Percentiles rank a stretch among this genome's conserved stretches.
Conservation (phyloP, 2,888 invertebrate species). For the Mayetiola destructor region DNA sequence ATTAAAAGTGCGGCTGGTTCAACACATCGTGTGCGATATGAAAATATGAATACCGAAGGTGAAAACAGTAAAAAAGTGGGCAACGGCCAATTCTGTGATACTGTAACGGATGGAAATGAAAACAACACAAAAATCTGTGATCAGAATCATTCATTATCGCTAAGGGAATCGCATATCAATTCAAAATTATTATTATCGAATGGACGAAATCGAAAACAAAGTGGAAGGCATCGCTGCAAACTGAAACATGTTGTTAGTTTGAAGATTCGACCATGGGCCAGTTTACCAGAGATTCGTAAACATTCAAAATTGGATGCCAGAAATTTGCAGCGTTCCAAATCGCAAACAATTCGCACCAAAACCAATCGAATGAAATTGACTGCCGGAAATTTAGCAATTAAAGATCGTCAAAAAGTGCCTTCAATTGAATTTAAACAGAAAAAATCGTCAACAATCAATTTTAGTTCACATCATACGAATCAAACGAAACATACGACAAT, state of each 20-base stretch:
- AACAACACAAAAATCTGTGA: neutral
- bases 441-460: neutral
- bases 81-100: neutral
- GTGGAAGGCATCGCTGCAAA: neutral
- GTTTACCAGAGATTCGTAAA: slow-evolving; percentile 31
- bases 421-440: neutral
- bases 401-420: slow-evolving; percentile 21
- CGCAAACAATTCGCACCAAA: slow-evolving; percentile 29
- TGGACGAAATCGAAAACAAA: slow-evolving; percentile 4
- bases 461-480: neutral
- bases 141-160: neutral
- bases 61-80: neutral
- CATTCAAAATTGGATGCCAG: slow-evolving; percentile 16
- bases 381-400: neutral
- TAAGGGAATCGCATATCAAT: neutral
- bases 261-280: slow-evolving; percentile 34
- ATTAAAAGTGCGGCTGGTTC: neutral
- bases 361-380: slow-evolving; percentile 16
- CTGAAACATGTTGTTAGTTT: slow-evolving; percentile 17
- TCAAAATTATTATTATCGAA: neutral
- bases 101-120: slow-evolving; percentile 24
- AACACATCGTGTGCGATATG: neutral
- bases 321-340: slow-evolving; percentile 22
- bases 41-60: neutral
- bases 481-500: neutral